phyloP scores from a whole-genome alignment of 2,888 invertebrate species.

The Chydorus sphaericus region DNA sequence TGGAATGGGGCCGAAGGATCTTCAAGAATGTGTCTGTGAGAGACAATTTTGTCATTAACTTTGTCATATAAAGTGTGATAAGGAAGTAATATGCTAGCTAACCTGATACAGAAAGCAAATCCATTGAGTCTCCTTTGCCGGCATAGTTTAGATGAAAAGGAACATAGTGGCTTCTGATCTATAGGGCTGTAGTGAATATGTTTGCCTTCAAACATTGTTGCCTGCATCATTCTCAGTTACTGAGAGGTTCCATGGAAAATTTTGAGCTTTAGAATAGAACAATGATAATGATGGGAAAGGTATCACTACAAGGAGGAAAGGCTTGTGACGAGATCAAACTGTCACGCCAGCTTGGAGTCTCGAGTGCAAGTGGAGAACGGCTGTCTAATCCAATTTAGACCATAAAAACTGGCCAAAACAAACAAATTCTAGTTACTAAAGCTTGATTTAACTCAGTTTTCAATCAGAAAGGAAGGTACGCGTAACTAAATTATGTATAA shows the following conservation, averaged over 20 bases:
- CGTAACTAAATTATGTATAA: not conserved
- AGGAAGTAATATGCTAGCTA: constrained; percentile 17
- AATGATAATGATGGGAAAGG: too few relatives aligned
- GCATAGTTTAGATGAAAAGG: constrained; percentile 33
- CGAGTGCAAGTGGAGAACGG: too few relatives aligned
- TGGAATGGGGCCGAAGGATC: constrained; percentile 36
- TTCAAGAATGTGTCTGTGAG: constrained; percentile 35
- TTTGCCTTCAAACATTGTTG: constrained; percentile 33
- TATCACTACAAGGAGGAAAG: too few relatives aligned
- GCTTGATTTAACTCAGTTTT: too few relatives aligned
- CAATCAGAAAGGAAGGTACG: too few relatives aligned
- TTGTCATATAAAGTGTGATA: not conserved
- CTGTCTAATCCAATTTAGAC: too few relatives aligned
- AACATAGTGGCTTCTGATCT: constrained; percentile 34
- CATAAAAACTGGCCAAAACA: too few relatives aligned
- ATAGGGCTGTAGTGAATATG: constrained; percentile 33
- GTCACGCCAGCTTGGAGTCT: too few relatives aligned
- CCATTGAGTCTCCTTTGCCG: constrained; percentile 36
- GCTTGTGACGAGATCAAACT: too few relatives aligned
- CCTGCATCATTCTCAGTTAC: not conserved
- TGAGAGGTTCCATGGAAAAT: not conserved
- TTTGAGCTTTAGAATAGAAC: too few relatives aligned
- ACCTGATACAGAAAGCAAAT: constrained; percentile 35
- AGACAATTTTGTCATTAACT: not conserved
- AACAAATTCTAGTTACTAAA: too few relatives aligned